These are phyloP conservation scores for Spea hammondii DNA, from an alignment of 2,797 vertebrate genomes.

Conservation along the genomic window DNA sequence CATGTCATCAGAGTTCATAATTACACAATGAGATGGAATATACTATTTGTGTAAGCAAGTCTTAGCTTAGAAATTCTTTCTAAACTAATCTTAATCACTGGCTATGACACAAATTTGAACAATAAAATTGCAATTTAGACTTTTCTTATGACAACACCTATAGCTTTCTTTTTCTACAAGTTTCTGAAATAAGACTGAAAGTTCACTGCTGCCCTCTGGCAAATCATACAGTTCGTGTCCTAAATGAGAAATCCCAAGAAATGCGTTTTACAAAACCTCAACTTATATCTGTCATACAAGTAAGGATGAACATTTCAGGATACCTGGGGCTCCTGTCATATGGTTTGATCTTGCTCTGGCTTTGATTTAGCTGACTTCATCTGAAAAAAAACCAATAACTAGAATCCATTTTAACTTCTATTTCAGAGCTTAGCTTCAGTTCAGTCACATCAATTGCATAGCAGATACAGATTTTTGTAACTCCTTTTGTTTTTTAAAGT, in stretches of 20 bases:
- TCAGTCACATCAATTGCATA: neutral
- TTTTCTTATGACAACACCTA: too few relatives aligned
- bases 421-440: neutral
- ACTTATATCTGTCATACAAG: conserved; percentile 42
- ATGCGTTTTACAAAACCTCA: conserved; percentile 25
- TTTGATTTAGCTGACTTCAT: conserved; percentile 36
- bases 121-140: too few relatives aligned
- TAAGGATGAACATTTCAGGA: conserved; percentile 38
- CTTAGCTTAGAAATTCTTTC: too few relatives aligned
- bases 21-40: too few relatives aligned
- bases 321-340: conserved; percentile 37
- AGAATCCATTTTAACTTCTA: neutral
- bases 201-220: conserved; percentile 41
- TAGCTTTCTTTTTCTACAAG: neutral
- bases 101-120: too few relatives aligned
- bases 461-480: too few relatives aligned
- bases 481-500: too few relatives aligned
- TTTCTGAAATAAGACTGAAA: conserved; percentile 36
- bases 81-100: too few relatives aligned
- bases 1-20: too few relatives aligned
- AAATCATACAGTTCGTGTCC: conserved; percentile 41
- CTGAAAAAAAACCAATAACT: neutral
- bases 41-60: too few relatives aligned
- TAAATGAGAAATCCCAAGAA: conserved; percentile 34
- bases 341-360: conserved; percentile 35